Percentiles rank a stretch among this genome's conserved stretches.
Evolutionary conservation across 2,797 vertebrate species (phyloP).

Genomic region (Tragelaphus eurycerus): DNA sequence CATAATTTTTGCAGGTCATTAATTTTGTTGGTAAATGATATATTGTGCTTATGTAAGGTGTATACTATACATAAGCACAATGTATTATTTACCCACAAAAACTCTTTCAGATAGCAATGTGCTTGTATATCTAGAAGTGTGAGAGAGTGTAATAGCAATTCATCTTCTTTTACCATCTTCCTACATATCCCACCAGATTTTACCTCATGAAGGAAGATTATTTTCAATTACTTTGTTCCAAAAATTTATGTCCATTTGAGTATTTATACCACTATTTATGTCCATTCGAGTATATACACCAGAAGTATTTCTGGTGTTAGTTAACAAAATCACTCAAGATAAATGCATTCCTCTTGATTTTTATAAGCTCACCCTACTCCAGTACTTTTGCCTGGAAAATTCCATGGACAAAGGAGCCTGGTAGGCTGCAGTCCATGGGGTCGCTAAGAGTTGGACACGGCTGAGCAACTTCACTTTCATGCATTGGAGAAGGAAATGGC

Average conservation of each 20-base stretch:
- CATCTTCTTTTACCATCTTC: not conserved
- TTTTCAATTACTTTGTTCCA: constrained; percentile 32
- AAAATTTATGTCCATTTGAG: not conserved
- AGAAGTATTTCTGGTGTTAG: not conserved
- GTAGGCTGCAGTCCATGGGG: no score
- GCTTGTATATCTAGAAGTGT: not conserved
- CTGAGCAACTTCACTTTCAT: no score
- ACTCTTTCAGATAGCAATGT: not conserved
- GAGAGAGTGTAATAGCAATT: not conserved
- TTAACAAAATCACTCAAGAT: not conserved
- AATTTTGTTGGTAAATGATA: not conserved
- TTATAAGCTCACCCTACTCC: not conserved
- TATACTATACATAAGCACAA: not conserved
- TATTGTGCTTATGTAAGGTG: not conserved
- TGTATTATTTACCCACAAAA: not conserved
- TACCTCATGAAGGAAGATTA: not conserved
- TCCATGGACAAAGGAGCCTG: no score
- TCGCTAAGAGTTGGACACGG: no score
- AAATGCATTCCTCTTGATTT: not conserved
- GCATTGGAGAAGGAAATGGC: no score
- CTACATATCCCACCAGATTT: not conserved
- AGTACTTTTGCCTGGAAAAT: no score
- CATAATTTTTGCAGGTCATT: not conserved
- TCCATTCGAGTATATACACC: not conserved
- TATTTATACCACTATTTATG: not conserved